Conservation (phyloP, 2,797 vertebrate genomes). For the Nannoperca australis region DNA sequence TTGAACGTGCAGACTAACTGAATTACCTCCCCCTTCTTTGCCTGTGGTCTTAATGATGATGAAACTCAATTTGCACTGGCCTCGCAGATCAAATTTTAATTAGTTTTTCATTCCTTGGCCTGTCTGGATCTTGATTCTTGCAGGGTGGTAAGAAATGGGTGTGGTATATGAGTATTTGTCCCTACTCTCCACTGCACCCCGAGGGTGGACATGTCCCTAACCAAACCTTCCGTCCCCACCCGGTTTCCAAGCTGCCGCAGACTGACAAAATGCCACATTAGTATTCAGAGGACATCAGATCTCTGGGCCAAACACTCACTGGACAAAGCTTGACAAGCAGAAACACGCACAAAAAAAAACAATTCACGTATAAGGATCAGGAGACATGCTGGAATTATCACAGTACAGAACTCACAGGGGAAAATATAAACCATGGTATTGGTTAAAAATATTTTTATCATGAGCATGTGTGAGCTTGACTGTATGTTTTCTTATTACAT, state of each 20-base stretch:
- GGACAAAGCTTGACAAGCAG: conserved; percentile 57
- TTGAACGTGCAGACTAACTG: conserved; percentile 25
- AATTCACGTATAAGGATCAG: conserved; percentile 35
- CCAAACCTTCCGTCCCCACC: conserved; percentile 18
- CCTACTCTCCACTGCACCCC: neutral
- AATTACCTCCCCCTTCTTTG: conserved; percentile 29
- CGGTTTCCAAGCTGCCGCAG: conserved; percentile 18
- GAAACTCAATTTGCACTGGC: conserved; percentile 43
- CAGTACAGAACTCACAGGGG: conserved; percentile 20
- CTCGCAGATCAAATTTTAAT: conserved; percentile 52
- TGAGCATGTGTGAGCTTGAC: conserved; percentile 14
- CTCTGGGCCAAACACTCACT: conserved; percentile 49
- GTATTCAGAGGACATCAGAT: conserved; percentile 61
- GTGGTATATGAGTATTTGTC: conserved; percentile 26
- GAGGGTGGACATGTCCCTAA: conserved; percentile 23
- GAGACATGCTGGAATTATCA: conserved; percentile 51
- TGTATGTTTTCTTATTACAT: conserved; percentile 60
- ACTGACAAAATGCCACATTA: conserved; percentile 51
- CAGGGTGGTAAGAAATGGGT: conserved; percentile 4
- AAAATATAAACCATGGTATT: conserved; percentile 25
- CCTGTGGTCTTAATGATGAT: conserved; percentile 47
- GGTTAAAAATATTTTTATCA: conserved; percentile 40
- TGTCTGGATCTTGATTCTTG: conserved; percentile 32
- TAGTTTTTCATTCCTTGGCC: conserved; percentile 23
- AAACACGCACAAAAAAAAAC: conserved; percentile 25